phyloP scores from a whole-genome alignment of 1,140 invertebrate species.

The Bombus confusus region DNA sequence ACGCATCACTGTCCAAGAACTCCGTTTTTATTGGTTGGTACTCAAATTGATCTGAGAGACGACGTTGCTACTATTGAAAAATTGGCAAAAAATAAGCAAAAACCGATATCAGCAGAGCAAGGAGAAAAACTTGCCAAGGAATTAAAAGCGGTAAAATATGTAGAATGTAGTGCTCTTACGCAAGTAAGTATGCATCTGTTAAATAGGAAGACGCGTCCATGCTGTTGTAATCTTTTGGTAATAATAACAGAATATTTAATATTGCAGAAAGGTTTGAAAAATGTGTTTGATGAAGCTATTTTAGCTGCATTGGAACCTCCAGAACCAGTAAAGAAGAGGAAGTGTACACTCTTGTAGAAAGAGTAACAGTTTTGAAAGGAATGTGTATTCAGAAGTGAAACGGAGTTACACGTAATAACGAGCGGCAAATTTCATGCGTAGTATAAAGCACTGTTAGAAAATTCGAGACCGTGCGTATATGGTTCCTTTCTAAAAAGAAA shows the following conservation, averaged over 20 bases:
- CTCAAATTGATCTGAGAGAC: constrained; percentile 98
- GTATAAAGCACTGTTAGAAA: constrained; percentile 62
- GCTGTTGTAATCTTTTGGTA: too few relatives aligned
- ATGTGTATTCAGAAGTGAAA: constrained; percentile 37
- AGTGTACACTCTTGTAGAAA: constrained; percentile 93
- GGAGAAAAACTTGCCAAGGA: constrained; percentile 99
- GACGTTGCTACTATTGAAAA: constrained; percentile 98
- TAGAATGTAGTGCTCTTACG: constrained; percentile 98
- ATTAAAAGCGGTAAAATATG: constrained; percentile 99
- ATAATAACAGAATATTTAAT: background rate
- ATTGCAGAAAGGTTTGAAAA: constrained; percentile 98
- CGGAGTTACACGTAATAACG: constrained; percentile 33
- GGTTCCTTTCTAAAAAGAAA: constrained; percentile 29
- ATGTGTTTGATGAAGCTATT: constrained; percentile 99
- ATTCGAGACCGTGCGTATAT: constrained; percentile 36
- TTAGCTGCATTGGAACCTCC: constrained; percentile 98
- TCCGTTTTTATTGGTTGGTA: constrained; percentile 98
- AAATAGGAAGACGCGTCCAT: too few relatives aligned
- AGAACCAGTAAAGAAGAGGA: constrained; percentile 94
- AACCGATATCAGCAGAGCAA: constrained; percentile 96
- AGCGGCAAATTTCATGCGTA: constrained; percentile 49
- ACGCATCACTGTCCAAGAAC: constrained; percentile 99
- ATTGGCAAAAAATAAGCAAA: constrained; percentile 99
- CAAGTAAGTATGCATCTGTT: constrained; percentile 85
- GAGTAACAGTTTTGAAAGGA: constrained; percentile 14